phyloP scores from a whole-genome alignment of 2,797 vertebrate species.

The Lacerta bilineata region DNA sequence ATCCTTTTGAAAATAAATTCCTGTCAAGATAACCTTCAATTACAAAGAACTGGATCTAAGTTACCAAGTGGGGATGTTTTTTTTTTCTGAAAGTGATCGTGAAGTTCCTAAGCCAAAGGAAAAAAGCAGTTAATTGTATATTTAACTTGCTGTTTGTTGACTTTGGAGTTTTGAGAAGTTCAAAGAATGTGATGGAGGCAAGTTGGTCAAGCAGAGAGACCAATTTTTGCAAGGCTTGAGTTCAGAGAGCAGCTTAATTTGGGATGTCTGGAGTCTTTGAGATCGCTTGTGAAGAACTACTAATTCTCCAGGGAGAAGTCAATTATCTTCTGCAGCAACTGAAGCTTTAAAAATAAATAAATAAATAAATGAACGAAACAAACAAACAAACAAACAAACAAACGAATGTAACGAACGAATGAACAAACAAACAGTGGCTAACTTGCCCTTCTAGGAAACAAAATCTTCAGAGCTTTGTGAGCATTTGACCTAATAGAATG shows the following conservation, averaged over 20 bases:
- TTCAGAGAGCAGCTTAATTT: constrained; percentile 35
- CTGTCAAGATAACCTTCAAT: constrained; percentile 39
- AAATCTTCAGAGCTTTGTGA: neutral
- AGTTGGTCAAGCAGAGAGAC: constrained; percentile 8
- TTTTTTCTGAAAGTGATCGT: constrained; percentile 16
- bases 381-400: constrained; percentile 30
- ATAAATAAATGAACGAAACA: constrained; percentile 8
- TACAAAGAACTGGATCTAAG: neutral
- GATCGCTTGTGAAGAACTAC: constrained; percentile 50
- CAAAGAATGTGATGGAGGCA: constrained; percentile 22
- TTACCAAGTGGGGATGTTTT: neutral
- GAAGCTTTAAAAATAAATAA: constrained; percentile 41
- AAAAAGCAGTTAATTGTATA: neutral
- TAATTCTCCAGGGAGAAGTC: constrained; percentile 58
- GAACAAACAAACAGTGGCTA: constrained; percentile 27
- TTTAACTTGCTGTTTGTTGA: constrained; percentile 42
- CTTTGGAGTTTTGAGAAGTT: constrained; percentile 44
- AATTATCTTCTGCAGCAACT: constrained; percentile 46
- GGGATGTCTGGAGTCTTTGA: constrained; percentile 35
- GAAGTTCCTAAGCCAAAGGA: neutral
- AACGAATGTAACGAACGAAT: too few relatives aligned
- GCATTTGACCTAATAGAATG: too few relatives aligned
- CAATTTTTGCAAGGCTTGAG: neutral
- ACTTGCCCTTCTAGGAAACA: constrained; percentile 26
- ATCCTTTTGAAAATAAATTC: neutral